Conservation (phyloP, 37 sponge, comb jelly and placozoan species). For the Axinella damicornis region DNA sequence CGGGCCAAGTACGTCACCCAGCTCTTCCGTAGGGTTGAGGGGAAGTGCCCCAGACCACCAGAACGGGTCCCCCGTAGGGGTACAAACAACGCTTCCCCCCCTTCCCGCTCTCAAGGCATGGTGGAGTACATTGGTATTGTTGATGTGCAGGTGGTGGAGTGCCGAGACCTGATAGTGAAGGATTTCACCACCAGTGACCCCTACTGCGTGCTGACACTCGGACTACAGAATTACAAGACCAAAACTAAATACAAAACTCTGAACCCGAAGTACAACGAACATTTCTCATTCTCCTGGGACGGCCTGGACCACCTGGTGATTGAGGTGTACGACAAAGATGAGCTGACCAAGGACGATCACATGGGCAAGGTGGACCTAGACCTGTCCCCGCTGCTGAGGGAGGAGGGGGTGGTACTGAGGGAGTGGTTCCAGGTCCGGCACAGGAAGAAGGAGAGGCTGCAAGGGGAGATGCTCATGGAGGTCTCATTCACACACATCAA, state of each 20-base stretch:
- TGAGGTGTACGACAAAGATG: slow-evolving; percentile 83
- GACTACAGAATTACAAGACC: slow-evolving; percentile 72
- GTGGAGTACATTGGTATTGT: slow-evolving; percentile 85
- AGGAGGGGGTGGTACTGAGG: slow-evolving; percentile 19
- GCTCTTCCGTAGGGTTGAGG: slow-evolving; percentile 51
- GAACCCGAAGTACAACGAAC: slow-evolving; percentile 78
- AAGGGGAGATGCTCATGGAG: slow-evolving; percentile 69
- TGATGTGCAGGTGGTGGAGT: slow-evolving; percentile 61
- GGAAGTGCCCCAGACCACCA: slow-evolving; percentile 47
- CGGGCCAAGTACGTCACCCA: slow-evolving; percentile 78
- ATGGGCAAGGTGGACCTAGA: slow-evolving; percentile 70
- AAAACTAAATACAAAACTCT: slow-evolving; percentile 66
- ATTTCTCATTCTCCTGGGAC: slow-evolving; percentile 87
- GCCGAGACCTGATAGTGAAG: slow-evolving; percentile 58
- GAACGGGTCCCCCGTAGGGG: slow-evolving; percentile 46
- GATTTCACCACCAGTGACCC: slow-evolving; percentile 78
- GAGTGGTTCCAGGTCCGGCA: slow-evolving; percentile 74
- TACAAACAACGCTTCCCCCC: background rate
- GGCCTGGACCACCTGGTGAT: slow-evolving; percentile 64
- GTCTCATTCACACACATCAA: slow-evolving; percentile 51
- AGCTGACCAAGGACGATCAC: slow-evolving; percentile 76
- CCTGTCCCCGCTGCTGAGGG: slow-evolving; percentile 39
- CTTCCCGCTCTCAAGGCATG: slow-evolving; percentile 51
- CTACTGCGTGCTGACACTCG: slow-evolving; percentile 75
- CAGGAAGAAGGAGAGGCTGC: slow-evolving; percentile 70